These are phyloP conservation scores for Phrynosoma platyrhinos DNA, from an alignment of 2,113 vertebrate genomes.

Conservation along the genomic window DNA sequence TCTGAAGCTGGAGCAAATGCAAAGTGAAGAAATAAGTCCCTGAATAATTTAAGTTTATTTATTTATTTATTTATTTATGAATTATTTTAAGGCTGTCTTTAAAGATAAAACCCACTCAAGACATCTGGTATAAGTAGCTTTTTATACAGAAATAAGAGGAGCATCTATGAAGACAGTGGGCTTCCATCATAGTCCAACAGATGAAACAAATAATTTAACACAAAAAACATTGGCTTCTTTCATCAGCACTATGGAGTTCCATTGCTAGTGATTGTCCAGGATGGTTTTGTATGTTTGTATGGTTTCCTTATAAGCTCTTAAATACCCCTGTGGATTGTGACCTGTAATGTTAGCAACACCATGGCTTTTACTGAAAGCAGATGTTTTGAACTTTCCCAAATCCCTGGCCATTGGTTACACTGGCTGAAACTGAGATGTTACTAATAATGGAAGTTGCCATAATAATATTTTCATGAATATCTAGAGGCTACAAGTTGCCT, in stretches of 20 bases:
- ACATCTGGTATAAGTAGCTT: not conserved
- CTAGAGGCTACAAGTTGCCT: not conserved
- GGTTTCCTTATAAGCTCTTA: not conserved
- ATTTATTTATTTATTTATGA: not conserved
- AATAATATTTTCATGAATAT: not conserved
- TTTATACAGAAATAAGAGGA: not conserved
- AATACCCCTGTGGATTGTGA: not conserved
- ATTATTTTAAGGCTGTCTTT: not conserved
- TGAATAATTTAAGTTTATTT: not conserved
- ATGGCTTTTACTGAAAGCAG: not conserved
- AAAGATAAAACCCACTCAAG: not conserved
- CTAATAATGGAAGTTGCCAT: too few relatives aligned
- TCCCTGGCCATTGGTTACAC: too few relatives aligned
- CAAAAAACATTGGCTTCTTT: not conserved
- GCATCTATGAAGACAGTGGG: not conserved
- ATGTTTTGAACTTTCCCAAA: too few relatives aligned
- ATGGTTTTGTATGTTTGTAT: not conserved
- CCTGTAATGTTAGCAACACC: not conserved
- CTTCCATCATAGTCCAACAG: not conserved
- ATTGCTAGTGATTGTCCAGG: not conserved
- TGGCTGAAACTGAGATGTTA: too few relatives aligned
- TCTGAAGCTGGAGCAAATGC: not conserved
- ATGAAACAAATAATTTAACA: not conserved
- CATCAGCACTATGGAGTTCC: not conserved
- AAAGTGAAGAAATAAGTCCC: not conserved